A percentile compares a stretch with the other conserved stretches of the same genome.
Evolutionary conservation across 2,113 vertebrate species (phyloP).

Genomic region (Pteruthius melanotis): DNA sequence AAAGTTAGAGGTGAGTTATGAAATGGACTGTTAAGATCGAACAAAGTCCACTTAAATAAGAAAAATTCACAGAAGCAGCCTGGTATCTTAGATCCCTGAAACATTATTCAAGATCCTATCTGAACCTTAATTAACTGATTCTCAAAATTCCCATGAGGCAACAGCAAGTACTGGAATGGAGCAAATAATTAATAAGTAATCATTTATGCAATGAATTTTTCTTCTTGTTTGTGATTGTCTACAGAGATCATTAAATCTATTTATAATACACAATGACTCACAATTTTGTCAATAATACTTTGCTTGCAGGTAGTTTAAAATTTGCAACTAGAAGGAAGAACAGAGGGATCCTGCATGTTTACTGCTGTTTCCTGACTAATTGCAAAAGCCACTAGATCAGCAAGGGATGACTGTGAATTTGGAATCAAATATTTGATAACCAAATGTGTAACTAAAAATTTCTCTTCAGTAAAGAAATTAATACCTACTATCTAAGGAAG

Average conservation of each 20-base stretch:
- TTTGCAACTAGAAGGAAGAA: not conserved
- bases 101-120: not conserved
- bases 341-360: not conserved
- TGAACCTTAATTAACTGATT: slow-evolving; percentile 42
- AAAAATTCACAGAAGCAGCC: not conserved
- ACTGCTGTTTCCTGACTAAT: not conserved
- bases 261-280: slow-evolving; percentile 13
- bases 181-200: slow-evolving; percentile 38
- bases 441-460: not conserved
- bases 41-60: not conserved
- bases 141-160: not conserved
- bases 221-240: slow-evolving; percentile 21
- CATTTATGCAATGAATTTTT: slow-evolving; percentile 14
- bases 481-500: not conserved
- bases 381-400: not conserved
- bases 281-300: slow-evolving; percentile 27
- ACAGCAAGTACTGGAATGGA: not conserved
- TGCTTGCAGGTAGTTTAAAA: not conserved
- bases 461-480: not conserved
- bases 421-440: not conserved
- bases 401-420: not conserved
- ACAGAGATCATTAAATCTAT: slow-evolving; percentile 32
- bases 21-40: not conserved
- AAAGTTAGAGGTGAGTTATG: not conserved
- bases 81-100: not conserved